Evolutionary conservation across 92 coral and sea anemone species (phyloP), one percentile per base, ranked within the genome.

Genomic region (Epizoanthus stellaris): DNA sequence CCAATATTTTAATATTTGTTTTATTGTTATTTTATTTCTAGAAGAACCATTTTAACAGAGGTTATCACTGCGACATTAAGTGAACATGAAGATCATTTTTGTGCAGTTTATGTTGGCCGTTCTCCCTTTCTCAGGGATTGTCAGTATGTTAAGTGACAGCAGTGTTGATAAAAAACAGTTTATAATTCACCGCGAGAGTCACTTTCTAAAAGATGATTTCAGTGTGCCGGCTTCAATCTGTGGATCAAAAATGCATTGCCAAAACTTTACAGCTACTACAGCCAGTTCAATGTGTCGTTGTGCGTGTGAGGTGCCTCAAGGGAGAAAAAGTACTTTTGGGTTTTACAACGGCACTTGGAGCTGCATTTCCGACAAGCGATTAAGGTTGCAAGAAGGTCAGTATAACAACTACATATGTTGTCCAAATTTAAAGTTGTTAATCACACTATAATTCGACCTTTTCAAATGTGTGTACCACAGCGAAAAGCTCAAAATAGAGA

Each of bases 121-220:
- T 52, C 5, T 52, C 56, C 2, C 10, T 52, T 52, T 52, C 56
- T 52, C 56, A 2, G 14, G 2, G 56, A 52, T 52, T 52, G 56
- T 3, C 56, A 52, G 14, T 13, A 52, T 52, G 54, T 49, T 49
- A 11, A 49, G 54, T 11, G 54, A 49, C 54, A 49, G 54, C 1
- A 49, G 54, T 52, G 56, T 52, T 2, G 59, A 63, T 5, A 11
- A 62, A 4, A 59, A 43, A 3, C 2, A 12, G 34, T 79, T 79
- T 11, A 45, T 20, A 49, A 63, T 63, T 63, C 13, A 62, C n/a
- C 71, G 83, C 58, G 6, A 64, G 16, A 58, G 49, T 5, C 70
- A 79, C 30, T 79, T 43, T 79, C 71, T 79, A 13, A 79, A 53
- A 45, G 83, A 79, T 45, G 71, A 79, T 5, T 79, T 79, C 21